phyloP scores from a whole-genome alignment of 1,140 invertebrate genomes.

The Drosophila arawakana region DNA sequence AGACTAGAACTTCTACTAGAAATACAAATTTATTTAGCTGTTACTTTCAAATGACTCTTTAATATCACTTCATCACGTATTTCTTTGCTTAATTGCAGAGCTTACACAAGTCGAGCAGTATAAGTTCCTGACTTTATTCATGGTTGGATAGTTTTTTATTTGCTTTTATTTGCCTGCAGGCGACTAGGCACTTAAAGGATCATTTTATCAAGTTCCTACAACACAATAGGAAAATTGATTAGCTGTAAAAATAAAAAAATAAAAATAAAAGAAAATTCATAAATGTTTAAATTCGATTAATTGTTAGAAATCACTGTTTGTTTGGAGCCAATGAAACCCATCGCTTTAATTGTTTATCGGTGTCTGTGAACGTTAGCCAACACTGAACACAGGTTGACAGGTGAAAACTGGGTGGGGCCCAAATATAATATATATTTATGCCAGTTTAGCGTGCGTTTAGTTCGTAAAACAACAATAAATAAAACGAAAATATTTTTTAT shows the following conservation, averaged over 20 bases:
- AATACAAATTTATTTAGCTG: too few species aligned
- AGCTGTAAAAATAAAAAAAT: neutral
- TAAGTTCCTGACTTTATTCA: neutral
- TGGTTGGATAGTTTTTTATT: conserved; percentile 9
- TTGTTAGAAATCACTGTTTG: neutral
- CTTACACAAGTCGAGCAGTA: neutral
- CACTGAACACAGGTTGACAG: conserved; percentile 25
- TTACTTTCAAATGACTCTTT: too few species aligned
- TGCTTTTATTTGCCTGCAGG: conserved; percentile 21
- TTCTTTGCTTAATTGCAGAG: neutral
- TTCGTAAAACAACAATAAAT: neutral
- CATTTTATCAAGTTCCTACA: conserved; percentile 10
- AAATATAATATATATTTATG: neutral
- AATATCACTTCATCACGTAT: too few species aligned
- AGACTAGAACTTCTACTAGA: too few species aligned
- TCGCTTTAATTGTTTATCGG: neutral
- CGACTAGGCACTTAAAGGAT: neutral
- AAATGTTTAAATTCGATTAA: neutral
- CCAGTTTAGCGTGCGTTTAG: conserved; percentile 24
- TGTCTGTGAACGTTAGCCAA: conserved; percentile 3
- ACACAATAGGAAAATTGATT: neutral
- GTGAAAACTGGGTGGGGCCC: neutral
- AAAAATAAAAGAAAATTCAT: neutral
- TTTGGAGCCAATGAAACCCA: neutral
- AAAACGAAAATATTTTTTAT: conserved; percentile 2